Evolutionary conservation across 2,888 invertebrate species (phyloP).

Genomic region (Isoperla grammatica): DNA sequence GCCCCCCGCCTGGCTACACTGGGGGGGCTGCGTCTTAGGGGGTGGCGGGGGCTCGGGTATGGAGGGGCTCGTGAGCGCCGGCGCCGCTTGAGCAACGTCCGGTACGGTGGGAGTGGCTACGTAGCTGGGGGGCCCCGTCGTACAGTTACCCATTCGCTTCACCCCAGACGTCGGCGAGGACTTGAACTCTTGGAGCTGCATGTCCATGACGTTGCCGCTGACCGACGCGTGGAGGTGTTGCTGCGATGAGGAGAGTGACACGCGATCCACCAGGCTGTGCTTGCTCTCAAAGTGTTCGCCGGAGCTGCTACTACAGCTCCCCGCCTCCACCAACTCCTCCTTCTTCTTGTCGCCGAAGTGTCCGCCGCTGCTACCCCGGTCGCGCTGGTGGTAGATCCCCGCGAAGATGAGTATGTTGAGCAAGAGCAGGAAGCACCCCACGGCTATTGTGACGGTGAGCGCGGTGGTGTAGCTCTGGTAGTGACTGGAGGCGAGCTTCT

Average conservation of each 20-base stretch:
- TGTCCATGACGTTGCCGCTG: constrained; percentile 49
- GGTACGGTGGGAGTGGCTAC: constrained; percentile 8
- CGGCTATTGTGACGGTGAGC: constrained; percentile 79
- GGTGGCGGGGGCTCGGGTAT: constrained; percentile 59
- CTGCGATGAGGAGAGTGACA: constrained; percentile 44
- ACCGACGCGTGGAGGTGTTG: constrained; percentile 23
- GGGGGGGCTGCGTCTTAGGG: constrained; percentile 49
- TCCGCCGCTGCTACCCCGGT: constrained; percentile 46
- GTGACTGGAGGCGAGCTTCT: constrained; percentile 72
- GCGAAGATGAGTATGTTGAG: constrained; percentile 83
- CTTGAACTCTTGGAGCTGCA: constrained; percentile 58
- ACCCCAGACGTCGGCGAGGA: constrained; percentile 50
- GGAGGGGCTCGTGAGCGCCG: constrained; percentile 39
- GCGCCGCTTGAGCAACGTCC: neutral
- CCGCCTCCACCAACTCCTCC: constrained; percentile 68
- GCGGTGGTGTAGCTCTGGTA: constrained; percentile 88
- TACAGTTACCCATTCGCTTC: constrained; percentile 32
- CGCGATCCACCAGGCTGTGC: constrained; percentile 54
- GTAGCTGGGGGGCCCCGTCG: constrained; percentile 34
- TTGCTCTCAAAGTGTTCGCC: constrained; percentile 48
- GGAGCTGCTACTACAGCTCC: constrained; percentile 60
- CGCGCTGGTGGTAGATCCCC: constrained; percentile 81
- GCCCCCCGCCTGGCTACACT: constrained; percentile 43
- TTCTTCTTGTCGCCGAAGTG: constrained; percentile 61
- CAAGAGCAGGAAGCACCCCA: constrained; percentile 74